phyloP scores from a whole-genome alignment of 2,888 invertebrate species.

The Trissonchulus latispiculum region DNA sequence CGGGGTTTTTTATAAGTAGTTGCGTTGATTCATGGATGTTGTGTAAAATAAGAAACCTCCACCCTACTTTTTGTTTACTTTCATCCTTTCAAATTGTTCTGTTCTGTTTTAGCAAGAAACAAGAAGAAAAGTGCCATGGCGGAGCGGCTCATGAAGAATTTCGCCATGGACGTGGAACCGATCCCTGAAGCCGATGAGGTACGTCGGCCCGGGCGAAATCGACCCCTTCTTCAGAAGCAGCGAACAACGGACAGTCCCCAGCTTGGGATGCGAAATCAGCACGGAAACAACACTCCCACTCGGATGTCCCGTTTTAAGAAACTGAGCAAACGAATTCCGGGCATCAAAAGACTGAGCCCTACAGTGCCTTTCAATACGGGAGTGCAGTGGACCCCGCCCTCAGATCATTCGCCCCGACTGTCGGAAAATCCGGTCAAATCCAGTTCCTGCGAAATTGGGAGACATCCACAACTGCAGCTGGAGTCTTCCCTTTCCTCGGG shows the following conservation, averaged over 20 bases:
- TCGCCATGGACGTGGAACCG: conserved; percentile 6
- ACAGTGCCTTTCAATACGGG: background rate
- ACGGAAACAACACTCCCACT: background rate
- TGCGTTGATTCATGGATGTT: too few species aligned
- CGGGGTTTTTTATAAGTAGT: too few species aligned
- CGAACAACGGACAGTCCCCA: background rate
- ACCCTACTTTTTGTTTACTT: too few species aligned
- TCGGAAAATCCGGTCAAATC: background rate
- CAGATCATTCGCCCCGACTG: background rate
- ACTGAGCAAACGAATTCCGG: background rate
- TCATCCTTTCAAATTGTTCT: too few species aligned
- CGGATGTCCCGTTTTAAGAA: background rate
- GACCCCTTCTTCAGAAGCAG: background rate
- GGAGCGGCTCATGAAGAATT: conserved; percentile 34
- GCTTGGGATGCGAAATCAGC: too few species aligned
- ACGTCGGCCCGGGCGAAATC: background rate
- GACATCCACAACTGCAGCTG: background rate
- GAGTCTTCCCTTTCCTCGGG: background rate
- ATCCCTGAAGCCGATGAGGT: background rate
- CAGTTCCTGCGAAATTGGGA: background rate
- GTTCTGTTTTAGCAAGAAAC: conserved; percentile 33
- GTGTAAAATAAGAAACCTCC: too few species aligned
- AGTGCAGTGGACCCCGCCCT: background rate
- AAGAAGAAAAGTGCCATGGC: conserved; percentile 35
- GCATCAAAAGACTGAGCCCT: background rate